These are phyloP conservation scores for Mimas tiliae DNA, from an alignment of 2,888 invertebrate genomes.

Conservation along the genomic window DNA sequence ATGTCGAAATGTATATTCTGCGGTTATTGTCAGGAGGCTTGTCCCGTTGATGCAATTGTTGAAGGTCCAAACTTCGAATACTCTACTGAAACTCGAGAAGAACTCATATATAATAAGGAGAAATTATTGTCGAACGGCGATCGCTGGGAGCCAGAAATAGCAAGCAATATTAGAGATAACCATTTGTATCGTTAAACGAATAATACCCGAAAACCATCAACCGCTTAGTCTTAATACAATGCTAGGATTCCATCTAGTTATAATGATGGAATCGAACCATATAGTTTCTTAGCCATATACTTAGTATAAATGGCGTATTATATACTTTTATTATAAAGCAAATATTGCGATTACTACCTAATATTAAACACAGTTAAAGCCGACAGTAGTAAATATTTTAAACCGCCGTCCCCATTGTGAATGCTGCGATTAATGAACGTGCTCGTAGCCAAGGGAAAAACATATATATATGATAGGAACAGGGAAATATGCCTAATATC, in stretches of 20 bases:
- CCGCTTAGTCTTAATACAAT: not conserved
- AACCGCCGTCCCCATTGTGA: not conserved
- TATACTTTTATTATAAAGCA: no score
- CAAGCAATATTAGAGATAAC: conserved; percentile 90
- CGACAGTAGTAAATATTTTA: not conserved
- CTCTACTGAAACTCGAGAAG: conserved; percentile 98
- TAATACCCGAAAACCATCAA: not conserved
- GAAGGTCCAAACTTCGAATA: conserved; percentile 99
- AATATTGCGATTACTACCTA: no score
- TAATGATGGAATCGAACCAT: no score
- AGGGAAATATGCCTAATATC: not conserved
- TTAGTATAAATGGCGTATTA: not conserved
- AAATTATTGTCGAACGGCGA: conserved; percentile 98
- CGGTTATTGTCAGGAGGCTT: conserved; percentile 99
- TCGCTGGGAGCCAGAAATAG: conserved; percentile 99
- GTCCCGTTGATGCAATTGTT: conserved; percentile 98
- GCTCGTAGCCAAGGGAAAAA: not conserved
- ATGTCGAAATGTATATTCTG: conserved; percentile 99
- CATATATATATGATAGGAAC: conserved; percentile 11
- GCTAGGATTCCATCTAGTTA: not conserved
- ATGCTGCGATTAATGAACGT: conserved; percentile 1
- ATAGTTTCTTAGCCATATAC: not conserved
- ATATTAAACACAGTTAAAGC: not conserved
- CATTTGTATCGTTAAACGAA: conserved; percentile 64
- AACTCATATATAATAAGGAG: conserved; percentile 99